Percentiles rank a stretch among this genome's conserved stretches.
phyloP scores from a whole-genome alignment of 2,797 vertebrate species.

The Megaceryle alcyon region DNA sequence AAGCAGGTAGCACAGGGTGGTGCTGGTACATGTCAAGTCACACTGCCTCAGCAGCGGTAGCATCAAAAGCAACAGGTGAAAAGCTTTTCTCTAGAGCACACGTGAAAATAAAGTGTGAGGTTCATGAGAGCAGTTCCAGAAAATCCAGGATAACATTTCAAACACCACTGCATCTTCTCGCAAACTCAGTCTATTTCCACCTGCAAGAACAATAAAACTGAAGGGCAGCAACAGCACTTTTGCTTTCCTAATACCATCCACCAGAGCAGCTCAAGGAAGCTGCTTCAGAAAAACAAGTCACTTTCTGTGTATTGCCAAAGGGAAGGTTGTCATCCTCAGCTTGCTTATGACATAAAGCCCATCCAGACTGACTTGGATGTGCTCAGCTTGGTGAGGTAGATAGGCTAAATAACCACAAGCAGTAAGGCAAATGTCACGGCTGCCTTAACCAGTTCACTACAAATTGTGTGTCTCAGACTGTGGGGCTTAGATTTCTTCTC shows the following conservation, averaged over 20 bases:
- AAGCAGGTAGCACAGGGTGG: background rate
- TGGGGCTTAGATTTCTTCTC: background rate
- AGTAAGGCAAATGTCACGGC: background rate
- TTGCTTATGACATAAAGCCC: background rate
- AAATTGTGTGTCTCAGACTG: background rate
- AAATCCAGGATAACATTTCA: background rate
- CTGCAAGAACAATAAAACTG: background rate
- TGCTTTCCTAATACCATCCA: background rate
- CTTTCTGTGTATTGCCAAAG: background rate
- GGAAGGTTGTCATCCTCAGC: background rate
- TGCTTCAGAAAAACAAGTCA: background rate
- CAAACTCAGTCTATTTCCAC: background rate
- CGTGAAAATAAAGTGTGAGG: background rate
- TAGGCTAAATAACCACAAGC: background rate
- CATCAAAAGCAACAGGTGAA: background rate
- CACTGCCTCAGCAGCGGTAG: background rate
- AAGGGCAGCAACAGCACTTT: background rate
- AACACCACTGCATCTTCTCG: background rate
- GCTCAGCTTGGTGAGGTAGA: background rate
- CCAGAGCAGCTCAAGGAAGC: background rate
- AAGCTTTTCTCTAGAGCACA: background rate
- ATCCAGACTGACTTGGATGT: background rate
- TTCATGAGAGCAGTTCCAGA: background rate
- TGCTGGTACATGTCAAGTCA: background rate
- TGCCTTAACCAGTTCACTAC: background rate